Evolutionary conservation across 2,888 invertebrate species (phyloP).

Genomic region (Agrotis ipsilon): DNA sequence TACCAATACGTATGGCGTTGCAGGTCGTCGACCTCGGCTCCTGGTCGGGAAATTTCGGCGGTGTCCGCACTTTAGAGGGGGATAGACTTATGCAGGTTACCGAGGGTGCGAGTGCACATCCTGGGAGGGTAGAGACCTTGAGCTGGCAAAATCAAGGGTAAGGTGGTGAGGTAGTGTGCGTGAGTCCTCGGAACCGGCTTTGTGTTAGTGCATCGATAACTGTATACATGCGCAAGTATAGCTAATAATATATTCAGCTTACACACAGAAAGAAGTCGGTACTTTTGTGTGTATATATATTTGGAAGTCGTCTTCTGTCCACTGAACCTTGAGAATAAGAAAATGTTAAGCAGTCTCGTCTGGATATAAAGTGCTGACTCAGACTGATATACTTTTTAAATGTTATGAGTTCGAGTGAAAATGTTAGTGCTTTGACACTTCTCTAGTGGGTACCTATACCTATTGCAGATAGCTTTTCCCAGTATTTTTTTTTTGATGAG

Average conservation of each 20-base stretch:
- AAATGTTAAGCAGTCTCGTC: slow-evolving; percentile 61
- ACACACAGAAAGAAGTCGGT: slow-evolving; percentile 69
- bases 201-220: slow-evolving; percentile 75
- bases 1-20: slow-evolving; percentile 87
- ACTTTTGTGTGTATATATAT: slow-evolving; percentile 60
- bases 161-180: slow-evolving; percentile 83
- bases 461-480: background rate
- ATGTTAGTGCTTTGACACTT: slow-evolving; percentile 37
- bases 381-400: slow-evolving; percentile 52
- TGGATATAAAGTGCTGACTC: slow-evolving; percentile 56
- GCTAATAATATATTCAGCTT: slow-evolving; percentile 63
- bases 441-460: background rate
- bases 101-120: slow-evolving; percentile 78
- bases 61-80: slow-evolving; percentile 82
- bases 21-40: slow-evolving; percentile 85
- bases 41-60: slow-evolving; percentile 88
- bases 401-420: slow-evolving; percentile 43
- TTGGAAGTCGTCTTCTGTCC: slow-evolving; percentile 69
- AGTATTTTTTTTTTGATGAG: too few species aligned
- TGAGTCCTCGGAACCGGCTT: slow-evolving; percentile 73
- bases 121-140: slow-evolving; percentile 90
- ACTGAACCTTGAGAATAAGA: slow-evolving; percentile 69
- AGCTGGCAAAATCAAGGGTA: slow-evolving; percentile 91
- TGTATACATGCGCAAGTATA: slow-evolving; percentile 56
- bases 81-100: slow-evolving; percentile 79